Base-by-base conservation (phyloP, 2,888 invertebrate species). In the Aphodius granarius region DNA sequence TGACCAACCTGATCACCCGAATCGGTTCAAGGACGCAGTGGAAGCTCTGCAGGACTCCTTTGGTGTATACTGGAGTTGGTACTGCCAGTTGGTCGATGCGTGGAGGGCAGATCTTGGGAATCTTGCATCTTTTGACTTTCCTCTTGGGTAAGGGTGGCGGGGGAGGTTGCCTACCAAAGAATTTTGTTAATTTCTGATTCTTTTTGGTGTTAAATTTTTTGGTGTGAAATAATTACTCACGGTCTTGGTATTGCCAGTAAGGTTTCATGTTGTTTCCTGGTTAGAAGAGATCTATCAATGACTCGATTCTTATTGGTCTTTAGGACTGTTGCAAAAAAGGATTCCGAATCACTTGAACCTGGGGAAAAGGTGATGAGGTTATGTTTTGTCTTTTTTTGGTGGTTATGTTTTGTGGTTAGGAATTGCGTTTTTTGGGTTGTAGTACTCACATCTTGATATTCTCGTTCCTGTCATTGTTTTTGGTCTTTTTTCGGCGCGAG, bases 1-100 rank as follows among this genome's bases (percentile, higher is more conserved):
- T 77, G 21, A 79, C 79, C 64, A 80, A 63, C n/a, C 78, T 66
- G n/a, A 80, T 78, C 20, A 80, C 76, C n/a, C 80, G 65, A 20
- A 76, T 73, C 9, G 79, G 78, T 20, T 80, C 79, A 5, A 80
- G 73, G 18, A 73, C 73, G 9, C 74, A 22, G 20, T 77, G 66
- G 64, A 77, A 80, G 18, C 71, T 15, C 23, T 73, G 73, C 20
- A 80, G 75, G 5, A 78, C 79, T 16, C 66, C 70, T 65, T 77
- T 73, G n/a, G 79, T 66, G 0, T 73, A 43, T 20, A 65, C 65
- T 17, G 75, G 64, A 13, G 62, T 76, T 0, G 80, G 80, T 9
- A 76, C 74, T 5, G 80, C 75, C 5, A 80, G 70, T 72, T 78
- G 76, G 17, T 77, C 77, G 19, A 79, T 74, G 9, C 79, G 72